Base-by-base conservation (phyloP, 2,888 invertebrate species). In the Nymphalis c-album region DNA sequence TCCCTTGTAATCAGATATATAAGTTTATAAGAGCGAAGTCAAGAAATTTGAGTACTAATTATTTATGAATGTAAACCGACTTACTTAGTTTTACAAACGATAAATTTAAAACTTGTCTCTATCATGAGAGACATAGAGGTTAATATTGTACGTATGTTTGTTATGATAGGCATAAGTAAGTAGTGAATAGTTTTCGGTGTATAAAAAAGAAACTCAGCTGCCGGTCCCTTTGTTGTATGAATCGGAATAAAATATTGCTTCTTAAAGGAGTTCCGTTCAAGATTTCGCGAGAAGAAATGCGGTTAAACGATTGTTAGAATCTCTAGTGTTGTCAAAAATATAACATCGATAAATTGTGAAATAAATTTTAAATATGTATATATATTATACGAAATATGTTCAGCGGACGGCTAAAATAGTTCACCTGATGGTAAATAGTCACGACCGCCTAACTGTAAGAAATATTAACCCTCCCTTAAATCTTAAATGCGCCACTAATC, bases 1-100 rank as follows among this genome's bases (percentile, higher is more conserved):
- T 48, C 83, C 82, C 77, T 80, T 84, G 87, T 82, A 87, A 85
- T 80, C 78, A 76, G 84, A 86, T 80, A 85, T 83, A 79, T 67
- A 72, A 72, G 67, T 77, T 72, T 77, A 77, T 74, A 75, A 80
- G 76, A 80, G 80, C 78, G 73, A 78, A 88, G 87, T 88, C 88
- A 88, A 88, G 88, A 87, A 88, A 88, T 86, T 83, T 79, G 88
- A 88, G 88, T 84, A 87, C 87, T 87, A 86, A 79, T 80, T 77
- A 84, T 84, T 75, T 75, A 80, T 79, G 60, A 71, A 73, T 71
- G 71, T 69, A 72, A 72, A 55, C 17, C 77, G 76, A 77, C 72
- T 71, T 46, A 59, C 45, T 59, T 46, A 45, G 7, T 46, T 47
- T 53, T 17, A 55, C 59, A 60, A 35, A 18, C 46, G 3, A 5